Evolutionary conservation across 2,797 vertebrate species (phyloP), one percentile per base, ranked within the genome.

Genomic region (Glossophaga mutica): DNA sequence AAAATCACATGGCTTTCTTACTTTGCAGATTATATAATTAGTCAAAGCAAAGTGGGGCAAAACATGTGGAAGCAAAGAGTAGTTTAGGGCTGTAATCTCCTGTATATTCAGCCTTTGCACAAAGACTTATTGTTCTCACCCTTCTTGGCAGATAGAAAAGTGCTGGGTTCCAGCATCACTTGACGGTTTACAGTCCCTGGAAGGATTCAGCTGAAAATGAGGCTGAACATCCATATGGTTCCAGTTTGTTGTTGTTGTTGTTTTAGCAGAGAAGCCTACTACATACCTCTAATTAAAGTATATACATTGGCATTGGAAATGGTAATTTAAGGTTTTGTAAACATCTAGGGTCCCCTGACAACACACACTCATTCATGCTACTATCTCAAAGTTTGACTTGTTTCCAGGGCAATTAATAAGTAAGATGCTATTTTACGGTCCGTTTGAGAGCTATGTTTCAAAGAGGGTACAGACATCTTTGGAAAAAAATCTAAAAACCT

Each of bases 161-260:
- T 59, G 62, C 57, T 82, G n/a, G 46, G 71, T 77, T 95, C 81
- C 81, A 97, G 70, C 24, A 50, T 78, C 84, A 55, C 34, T 82
- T 74, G 62, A 76, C 93, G 65, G 65, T 94, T 97, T 96, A 86
- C 15, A 50, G 87, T 90, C 9, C 52, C 94, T 94, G 59, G 50
- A 95, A 94, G 67, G 48, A 57, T 79, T 90, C 86, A 67, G 50
- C 95, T 62, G 73, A 95, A 94, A 96, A 93, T 67, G 86, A 95
- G 39, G 44, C 59, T 62, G 59, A 81, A 44, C 46, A 82, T 87
- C 46, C 77, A 52, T 46, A 42, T 84, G 62, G 50, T 92, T 84
- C 52, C 46, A 62, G 37, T 26, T 39, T 48, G 29, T 6, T 7
- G 52, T 55, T 55, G 52, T 37, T 42, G 73, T n/a, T 44, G 57